These are phyloP conservation scores for Cryptocephalus primarius DNA, from an alignment of 2,888 invertebrate genomes.

Conservation along the genomic window DNA sequence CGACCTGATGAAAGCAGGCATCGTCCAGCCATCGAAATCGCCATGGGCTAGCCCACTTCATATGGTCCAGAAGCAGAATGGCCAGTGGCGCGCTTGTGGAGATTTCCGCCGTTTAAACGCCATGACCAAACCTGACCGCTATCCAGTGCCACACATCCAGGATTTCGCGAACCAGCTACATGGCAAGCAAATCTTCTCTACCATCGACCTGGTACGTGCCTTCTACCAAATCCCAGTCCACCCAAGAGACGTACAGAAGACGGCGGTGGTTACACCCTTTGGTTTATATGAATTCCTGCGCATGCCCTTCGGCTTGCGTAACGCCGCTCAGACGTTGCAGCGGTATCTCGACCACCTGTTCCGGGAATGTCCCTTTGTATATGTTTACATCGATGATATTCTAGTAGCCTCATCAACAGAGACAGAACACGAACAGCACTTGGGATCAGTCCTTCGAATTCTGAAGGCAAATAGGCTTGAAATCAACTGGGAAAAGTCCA, in stretches of 20 bases:
- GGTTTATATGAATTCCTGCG: conserved; percentile 5
- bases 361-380: conserved; percentile 1
- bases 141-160: conserved; percentile 3
- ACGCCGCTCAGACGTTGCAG: conserved; percentile 7
- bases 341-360: conserved; percentile 6
- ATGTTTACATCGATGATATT: conserved; percentile 6
- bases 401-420: conserved; percentile 2
- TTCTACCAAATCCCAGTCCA: conserved; percentile 2
- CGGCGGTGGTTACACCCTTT: conserved; percentile 5
- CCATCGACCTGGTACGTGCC: background rate
- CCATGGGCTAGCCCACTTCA: no score
- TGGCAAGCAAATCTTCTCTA: conserved; percentile 1
- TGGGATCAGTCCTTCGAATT: no score
- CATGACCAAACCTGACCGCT: no score
- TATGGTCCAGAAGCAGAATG: no score
- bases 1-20: no score
- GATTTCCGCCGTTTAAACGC: no score
- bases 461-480: background rate
- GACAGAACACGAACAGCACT: conserved; percentile 2
- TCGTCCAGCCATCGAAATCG: no score
- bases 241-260: conserved; percentile 2
- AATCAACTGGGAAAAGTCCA: background rate
- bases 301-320: conserved; percentile 7
- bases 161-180: conserved; percentile 1
- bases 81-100: no score